Base-by-base conservation (phyloP, 2,113 vertebrate genomes). In the Rhinichthys klamathensis region DNA sequence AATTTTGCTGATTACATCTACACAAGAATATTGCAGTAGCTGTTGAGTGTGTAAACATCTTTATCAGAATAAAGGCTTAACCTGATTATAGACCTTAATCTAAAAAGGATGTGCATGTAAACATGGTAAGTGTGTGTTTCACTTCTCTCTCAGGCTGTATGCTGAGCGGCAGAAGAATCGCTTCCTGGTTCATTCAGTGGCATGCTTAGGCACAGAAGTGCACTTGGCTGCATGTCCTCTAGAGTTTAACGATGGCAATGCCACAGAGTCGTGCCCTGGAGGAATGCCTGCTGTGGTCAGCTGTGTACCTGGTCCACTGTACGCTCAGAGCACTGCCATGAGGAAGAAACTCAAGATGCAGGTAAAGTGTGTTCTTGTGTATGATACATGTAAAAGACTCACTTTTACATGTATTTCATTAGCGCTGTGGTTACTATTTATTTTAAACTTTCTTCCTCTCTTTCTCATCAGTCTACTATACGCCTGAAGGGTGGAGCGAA, bases 211-310 rank as follows among this genome's bases (percentile, higher is more conserved):
- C 61, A 95, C 93, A 0, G 98, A 99, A 94, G 93, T 96, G 49
- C 98, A 99, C 89, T 93, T 99, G 90, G 97, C 97, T 23, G 92
- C 96, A 88, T 99, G 98, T 65, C 88, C 96, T 46, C 90, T 98
- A 18, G 95, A 97, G 91, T 97, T 97, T 92, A 95, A 92, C 92
- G 93, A 91, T 27, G 91, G 91, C 61, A 99, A 99, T 38, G 11
- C 89, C 88, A 97, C 95, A 0, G 58, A 87, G 0, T 18, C 88
- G 88, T 99, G 98, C 1, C 0, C 81, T 0, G 93, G 95, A 0
- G 97, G 97, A 74, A 95, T 89, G 90, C 94, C 98, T 0, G 97
- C 92, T 0, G 96, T 97, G 0, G 95, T 99, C 91, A 97, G 97
- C 95, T 99, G 98, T 46, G 90, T 95, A 92, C 94, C 96, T 0